Evolutionary conservation across 37 sponge, comb jelly and placozoan species (phyloP).

Genomic region (Diacarnus erythraeanus): DNA sequence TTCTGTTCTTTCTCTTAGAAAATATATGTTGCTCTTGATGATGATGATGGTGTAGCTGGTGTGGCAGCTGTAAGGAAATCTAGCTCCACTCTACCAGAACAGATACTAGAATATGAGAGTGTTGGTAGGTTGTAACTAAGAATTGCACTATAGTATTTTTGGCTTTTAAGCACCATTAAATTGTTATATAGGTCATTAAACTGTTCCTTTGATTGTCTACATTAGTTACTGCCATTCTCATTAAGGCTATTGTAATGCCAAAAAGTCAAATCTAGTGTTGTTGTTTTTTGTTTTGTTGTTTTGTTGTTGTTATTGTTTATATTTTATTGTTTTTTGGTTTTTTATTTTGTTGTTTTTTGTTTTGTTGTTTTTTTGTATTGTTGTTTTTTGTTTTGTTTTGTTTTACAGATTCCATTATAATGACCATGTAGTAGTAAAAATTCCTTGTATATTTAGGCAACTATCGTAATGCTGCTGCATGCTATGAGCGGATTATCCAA

Average conservation of each 20-base stretch:
- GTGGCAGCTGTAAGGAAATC: conserved; percentile 41
- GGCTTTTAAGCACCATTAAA: too few species aligned
- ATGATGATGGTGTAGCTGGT: conserved; percentile 78
- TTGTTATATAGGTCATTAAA: too few species aligned
- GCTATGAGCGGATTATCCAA: conserved; percentile 64
- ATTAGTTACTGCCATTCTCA: too few species aligned
- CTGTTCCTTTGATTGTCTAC: too few species aligned
- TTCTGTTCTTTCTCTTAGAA: conserved; percentile 28
- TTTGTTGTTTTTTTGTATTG: not conserved
- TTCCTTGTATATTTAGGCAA: conserved; percentile 50
- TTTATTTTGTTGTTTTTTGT: too few species aligned
- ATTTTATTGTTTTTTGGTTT: too few species aligned
- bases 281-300: too few species aligned
- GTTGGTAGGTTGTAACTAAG: conserved; percentile 38
- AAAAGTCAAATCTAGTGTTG: too few species aligned
- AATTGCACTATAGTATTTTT: too few species aligned
- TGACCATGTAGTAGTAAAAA: not conserved
- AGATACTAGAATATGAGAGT: conserved; percentile 63
- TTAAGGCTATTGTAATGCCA: too few species aligned
- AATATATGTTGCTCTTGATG: conserved; percentile 75
- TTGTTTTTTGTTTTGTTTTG: not conserved
- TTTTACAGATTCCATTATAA: not conserved
- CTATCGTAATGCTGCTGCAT: conserved; percentile 65
- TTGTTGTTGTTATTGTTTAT: too few species aligned
- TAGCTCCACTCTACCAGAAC: conserved; percentile 53